phyloP scores from a whole-genome alignment of 2,113 vertebrate species.

The Nothoprocta pentlandii region DNA sequence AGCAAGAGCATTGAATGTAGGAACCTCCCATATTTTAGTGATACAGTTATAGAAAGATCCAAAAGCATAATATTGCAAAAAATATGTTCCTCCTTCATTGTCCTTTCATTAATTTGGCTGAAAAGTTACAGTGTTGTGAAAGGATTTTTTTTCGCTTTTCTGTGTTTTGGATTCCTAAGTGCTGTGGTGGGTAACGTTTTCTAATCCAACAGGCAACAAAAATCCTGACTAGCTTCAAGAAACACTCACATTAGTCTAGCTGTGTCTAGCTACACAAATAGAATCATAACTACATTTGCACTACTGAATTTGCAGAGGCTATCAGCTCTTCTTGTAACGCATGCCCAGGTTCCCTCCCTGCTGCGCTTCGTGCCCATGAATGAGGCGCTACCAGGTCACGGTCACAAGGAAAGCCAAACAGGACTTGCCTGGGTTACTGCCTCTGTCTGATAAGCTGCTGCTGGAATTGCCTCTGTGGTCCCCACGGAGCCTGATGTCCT shows the following conservation, averaged over 20 bases:
- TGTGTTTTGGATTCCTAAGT: neutral
- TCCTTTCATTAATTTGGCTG: neutral
- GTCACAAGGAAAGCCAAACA: neutral
- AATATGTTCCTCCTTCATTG: neutral
- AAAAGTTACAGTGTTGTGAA: neutral
- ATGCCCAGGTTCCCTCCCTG: neutral
- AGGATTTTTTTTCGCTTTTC: neutral
- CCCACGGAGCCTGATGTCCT: neutral
- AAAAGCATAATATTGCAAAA: neutral
- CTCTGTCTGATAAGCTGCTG: neutral
- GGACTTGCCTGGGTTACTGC: neutral
- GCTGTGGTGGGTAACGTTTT: neutral
- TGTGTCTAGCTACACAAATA: neutral
- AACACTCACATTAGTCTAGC: neutral
- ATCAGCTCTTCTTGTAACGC: neutral
- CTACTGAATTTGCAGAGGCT: neutral
- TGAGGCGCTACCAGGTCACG: neutral
- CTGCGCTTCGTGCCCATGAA: neutral
- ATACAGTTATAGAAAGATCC: neutral
- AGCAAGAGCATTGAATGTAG: neutral
- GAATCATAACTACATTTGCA: neutral
- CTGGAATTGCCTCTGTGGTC: neutral
- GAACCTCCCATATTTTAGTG: neutral
- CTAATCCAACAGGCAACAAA: neutral
- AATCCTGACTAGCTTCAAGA: neutral